Evolutionary conservation across 2,113 vertebrate species (phyloP), one percentile per base, ranked within the genome.

Genomic region (Girardinichthys multiradiatus): DNA sequence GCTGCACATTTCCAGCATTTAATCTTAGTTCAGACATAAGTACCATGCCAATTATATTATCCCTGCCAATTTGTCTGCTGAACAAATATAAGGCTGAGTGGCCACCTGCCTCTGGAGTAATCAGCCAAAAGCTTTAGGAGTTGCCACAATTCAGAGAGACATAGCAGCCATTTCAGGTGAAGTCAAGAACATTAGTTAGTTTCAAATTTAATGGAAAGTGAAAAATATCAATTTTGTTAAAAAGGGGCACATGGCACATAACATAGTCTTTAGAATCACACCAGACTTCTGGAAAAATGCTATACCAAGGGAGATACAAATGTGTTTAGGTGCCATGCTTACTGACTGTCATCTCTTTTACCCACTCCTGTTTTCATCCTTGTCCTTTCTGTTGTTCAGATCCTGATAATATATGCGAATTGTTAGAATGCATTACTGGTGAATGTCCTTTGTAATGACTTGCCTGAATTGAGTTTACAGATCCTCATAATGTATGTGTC

Each of bases 401-500:
- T 82, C 86, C 79, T 12, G 54, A 69, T 83, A 81, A 87, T 81
- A 72, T 61, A 87, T 77, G 77, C 62, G n/a, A 26, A 33, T 64
- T 35, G 54, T 31, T 75, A 78, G 24, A 79, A 21, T 72, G 69
- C 58, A 74, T 89, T 82, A 87, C 60, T 54, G 80, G n/a, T 69
- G 70, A 57, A 68, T 62, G 72, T n/a, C 66, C 65, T 82, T 77
- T 76, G 71, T 68, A 81, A 81, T 64, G 48, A 37, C 75, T 48
- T 27, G 74, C 73, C 30, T 14, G 14, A 58, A 73, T 28, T 4
- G 58, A 15, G 24, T 42, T 33, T 29, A 61, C 67, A 71, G 63
- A 83, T 79, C 84, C 84, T 57, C 51, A 35, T 82, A 86, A 88
- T 79, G 60, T 70, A 79, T 85, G 82, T 75, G 67, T 37, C 42